A percentile compares a stretch with the other conserved stretches of the same genome.
Evolutionary conservation across 1,140 invertebrate genomes (phyloP).

Genomic region (Whitmania pigra): DNA sequence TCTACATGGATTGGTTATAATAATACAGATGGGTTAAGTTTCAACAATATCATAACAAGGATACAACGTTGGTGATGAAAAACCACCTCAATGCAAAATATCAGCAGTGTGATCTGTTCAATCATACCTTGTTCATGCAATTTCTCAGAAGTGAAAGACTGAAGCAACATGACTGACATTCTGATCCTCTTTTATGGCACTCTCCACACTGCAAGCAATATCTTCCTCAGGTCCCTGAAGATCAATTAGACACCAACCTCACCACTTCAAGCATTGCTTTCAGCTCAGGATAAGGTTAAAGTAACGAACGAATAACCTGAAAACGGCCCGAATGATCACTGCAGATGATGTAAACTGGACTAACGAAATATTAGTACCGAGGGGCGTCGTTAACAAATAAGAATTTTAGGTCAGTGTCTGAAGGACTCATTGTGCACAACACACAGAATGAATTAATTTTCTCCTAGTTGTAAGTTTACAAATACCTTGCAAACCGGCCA

Average conservation of each 20-base stretch:
- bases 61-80: too few species aligned
- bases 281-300: too few species aligned
- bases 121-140: too few species aligned
- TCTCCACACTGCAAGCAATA: slow-evolving; percentile 57
- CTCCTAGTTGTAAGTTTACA: slow-evolving; percentile 29
- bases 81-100: too few species aligned
- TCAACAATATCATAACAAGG: too few species aligned
- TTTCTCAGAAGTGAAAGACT: too few species aligned
- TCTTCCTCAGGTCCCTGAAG: slow-evolving; percentile 53
- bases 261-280: not conserved
- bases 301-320: slow-evolving; percentile 31
- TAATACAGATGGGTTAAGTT: not conserved
- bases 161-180: slow-evolving; percentile 64
- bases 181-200: slow-evolving; percentile 62
- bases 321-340: slow-evolving; percentile 58
- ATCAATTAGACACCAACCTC: not conserved
- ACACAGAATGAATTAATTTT: slow-evolving; percentile 33
- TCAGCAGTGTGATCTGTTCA: too few species aligned
- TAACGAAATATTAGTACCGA: slow-evolving; percentile 35
- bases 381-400: slow-evolving; percentile 30
- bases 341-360: slow-evolving; percentile 44
- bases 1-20: not conserved
- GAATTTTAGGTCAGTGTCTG: slow-evolving; percentile 25
- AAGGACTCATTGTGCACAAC: slow-evolving; percentile 28
- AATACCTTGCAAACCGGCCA: slow-evolving; percentile 38